A percentile compares a stretch with the other conserved stretches of the same genome.
These are phyloP conservation scores for Periphyllus acericola DNA, from an alignment of 2,888 invertebrate genomes.

Conservation along the genomic window DNA sequence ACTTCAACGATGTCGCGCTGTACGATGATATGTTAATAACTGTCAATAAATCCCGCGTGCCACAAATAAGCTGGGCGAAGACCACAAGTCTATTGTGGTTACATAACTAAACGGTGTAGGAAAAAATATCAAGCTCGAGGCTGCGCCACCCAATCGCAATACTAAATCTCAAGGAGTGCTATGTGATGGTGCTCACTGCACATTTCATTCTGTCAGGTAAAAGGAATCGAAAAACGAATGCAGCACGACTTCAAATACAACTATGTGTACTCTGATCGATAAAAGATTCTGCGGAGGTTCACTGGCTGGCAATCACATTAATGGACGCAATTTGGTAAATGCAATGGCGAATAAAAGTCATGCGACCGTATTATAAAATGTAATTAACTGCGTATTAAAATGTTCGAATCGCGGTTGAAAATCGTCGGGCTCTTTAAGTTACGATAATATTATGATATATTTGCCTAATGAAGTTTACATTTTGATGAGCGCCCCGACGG, in stretches of 20 bases:
- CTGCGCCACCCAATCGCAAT: not conserved
- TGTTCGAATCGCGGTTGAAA: conserved; percentile 31
- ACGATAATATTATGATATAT: conserved; percentile 1
- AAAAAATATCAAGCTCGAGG: not conserved
- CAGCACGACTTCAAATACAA: conserved; percentile 18
- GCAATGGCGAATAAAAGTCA: conserved; percentile 16
- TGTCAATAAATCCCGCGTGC: no score
- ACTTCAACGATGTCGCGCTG: not conserved
- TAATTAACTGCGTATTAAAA: conserved; percentile 44
- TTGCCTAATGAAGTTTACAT: conserved; percentile 33
- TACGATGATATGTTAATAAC: not conserved
- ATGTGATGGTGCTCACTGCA: not conserved
- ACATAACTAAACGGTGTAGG: not conserved
- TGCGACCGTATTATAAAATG: not conserved
- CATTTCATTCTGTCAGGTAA: not conserved
- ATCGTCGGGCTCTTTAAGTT: conserved; percentile 19
- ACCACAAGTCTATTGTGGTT: not conserved
- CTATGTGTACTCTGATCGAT: not conserved
- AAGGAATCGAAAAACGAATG: not conserved
- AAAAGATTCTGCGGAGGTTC: conserved; percentile 29
- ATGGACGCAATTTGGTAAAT: conserved; percentile 30
- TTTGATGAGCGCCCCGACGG: conserved; percentile 10
- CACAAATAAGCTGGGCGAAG: not conserved
- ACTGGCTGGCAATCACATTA: conserved; percentile 19
- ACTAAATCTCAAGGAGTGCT: not conserved